phyloP scores from a whole-genome alignment of 1,140 invertebrate genomes.

The Yoshiicerus persimilis region DNA sequence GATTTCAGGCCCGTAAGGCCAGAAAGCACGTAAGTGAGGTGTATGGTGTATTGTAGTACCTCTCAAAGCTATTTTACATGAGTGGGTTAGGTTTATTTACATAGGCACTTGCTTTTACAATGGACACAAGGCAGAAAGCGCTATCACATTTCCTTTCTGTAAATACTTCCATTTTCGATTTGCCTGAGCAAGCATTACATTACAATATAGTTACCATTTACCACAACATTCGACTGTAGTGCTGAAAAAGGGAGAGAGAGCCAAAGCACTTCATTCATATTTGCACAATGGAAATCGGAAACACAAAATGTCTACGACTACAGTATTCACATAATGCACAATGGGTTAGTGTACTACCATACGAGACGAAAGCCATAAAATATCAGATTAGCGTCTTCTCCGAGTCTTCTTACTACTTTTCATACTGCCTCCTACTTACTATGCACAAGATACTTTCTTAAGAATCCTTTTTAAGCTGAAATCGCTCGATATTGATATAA shows the following conservation, averaged over 20 bases:
- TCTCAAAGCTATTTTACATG: background rate
- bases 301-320: background rate
- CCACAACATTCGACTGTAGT: background rate
- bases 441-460: background rate
- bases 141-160: background rate
- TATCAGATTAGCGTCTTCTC: background rate
- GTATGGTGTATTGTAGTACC: background rate
- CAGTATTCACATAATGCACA: background rate
- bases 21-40: background rate
- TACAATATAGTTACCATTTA: background rate
- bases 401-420: background rate
- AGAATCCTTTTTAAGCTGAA: background rate
- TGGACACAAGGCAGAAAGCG: background rate
- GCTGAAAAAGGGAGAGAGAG: background rate
- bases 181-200: background rate
- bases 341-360: background rate
- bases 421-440: background rate
- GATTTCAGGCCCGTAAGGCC: background rate
- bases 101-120: background rate
- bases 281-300: background rate
- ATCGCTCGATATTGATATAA: background rate
- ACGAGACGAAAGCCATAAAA: background rate
- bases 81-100: background rate
- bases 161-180: slow-evolving; percentile 1
- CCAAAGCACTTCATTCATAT: background rate